Evolutionary conservation across 2,888 invertebrate species (phyloP).

Genomic region (Acrobasis suavella): DNA sequence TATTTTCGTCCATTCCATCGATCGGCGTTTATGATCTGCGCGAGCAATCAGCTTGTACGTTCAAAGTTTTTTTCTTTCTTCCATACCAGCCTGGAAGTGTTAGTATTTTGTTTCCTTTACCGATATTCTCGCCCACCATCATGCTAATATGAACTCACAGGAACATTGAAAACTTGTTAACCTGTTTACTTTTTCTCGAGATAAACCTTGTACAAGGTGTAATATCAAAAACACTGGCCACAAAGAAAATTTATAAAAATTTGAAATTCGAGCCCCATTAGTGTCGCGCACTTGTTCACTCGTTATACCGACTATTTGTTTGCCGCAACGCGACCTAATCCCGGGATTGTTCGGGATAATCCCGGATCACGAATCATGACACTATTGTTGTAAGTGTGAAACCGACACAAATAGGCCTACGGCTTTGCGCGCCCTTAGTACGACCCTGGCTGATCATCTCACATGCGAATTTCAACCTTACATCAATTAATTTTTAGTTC

Average conservation of each 20-base stretch:
- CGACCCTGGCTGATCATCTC: slow-evolving; percentile 22
- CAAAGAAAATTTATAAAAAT: slow-evolving; percentile 28
- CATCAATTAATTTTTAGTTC: rapidly evolving
- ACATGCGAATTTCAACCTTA: slow-evolving; percentile 38
- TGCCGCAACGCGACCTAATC: slow-evolving; percentile 79
- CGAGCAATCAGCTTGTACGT: too few species aligned
- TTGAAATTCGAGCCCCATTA: slow-evolving; percentile 54
- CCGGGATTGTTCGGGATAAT: slow-evolving; percentile 77
- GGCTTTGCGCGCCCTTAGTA: slow-evolving; percentile 54
- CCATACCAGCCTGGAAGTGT: too few species aligned
- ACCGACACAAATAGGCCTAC: slow-evolving; percentile 81
- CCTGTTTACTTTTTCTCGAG: too few species aligned
- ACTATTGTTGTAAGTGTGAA: slow-evolving; percentile 83
- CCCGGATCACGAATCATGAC: slow-evolving; percentile 59
- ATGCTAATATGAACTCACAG: too few species aligned
- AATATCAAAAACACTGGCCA: slow-evolving; percentile 31
- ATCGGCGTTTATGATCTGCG: too few species aligned
- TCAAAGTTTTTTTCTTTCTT: too few species aligned
- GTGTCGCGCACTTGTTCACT: slow-evolving; percentile 67
- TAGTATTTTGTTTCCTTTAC: too few species aligned
- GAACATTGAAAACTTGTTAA: too few species aligned
- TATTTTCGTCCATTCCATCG: too few species aligned
- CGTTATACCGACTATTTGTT: slow-evolving; percentile 75
- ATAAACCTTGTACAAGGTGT: too few species aligned
- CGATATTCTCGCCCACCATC: too few species aligned